These are phyloP conservation scores for Cryptophagus acutangulus DNA, from an alignment of 2,888 invertebrate genomes.

Conservation along the genomic window DNA sequence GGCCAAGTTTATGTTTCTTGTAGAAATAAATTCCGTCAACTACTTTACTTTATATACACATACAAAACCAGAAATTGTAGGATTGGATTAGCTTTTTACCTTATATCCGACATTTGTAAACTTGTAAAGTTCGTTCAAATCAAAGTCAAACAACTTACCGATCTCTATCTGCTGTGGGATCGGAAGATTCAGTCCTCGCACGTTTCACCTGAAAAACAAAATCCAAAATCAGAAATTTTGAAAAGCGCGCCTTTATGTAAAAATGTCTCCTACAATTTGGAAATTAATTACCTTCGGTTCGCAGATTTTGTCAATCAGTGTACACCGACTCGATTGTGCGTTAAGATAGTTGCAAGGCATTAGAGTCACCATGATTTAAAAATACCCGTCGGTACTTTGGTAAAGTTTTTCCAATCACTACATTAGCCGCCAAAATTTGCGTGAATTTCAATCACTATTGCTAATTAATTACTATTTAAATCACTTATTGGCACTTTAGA, in stretches of 20 bases:
- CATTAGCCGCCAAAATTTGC: too few relatives aligned
- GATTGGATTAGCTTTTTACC: neutral
- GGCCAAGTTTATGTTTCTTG: conserved; percentile 1
- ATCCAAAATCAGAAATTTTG: conserved; percentile 10
- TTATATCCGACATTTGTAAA: too few relatives aligned
- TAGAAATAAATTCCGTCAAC: too few relatives aligned
- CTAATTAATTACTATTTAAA: too few relatives aligned
- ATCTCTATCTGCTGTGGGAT: conserved; percentile 59
- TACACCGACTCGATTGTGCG: conserved; percentile 51
- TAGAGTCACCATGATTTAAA: conserved; percentile 58
- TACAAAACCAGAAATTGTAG: neutral
- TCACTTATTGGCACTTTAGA: too few relatives aligned
- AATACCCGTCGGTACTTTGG: conserved; percentile 31
- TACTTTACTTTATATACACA: too few relatives aligned
- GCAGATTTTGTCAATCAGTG: conserved; percentile 49
- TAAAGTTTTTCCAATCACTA: too few relatives aligned
- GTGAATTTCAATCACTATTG: too few relatives aligned
- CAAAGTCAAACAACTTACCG: conserved; percentile 51
- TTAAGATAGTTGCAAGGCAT: conserved; percentile 64
- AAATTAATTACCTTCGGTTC: conserved; percentile 43
- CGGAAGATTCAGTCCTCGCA: conserved; percentile 59
- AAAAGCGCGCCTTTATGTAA: too few relatives aligned
- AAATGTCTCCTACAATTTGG: too few relatives aligned
- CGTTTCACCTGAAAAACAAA: conserved; percentile 64
- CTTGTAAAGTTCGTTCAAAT: neutral